Conservation (phyloP, 1,140 invertebrate genomes). For the Brachionus manjavacas region DNA sequence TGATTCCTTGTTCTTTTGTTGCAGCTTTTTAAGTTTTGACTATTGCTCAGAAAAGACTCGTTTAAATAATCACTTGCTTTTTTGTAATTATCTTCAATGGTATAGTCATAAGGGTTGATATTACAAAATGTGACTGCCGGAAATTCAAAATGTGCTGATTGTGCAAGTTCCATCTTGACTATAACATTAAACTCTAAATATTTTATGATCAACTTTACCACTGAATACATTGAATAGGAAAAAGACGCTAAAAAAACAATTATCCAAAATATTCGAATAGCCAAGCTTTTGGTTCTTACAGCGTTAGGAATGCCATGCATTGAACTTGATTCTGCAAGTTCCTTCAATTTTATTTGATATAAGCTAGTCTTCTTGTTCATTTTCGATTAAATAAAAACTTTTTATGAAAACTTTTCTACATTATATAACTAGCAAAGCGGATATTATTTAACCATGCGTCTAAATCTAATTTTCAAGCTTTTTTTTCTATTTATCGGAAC, state of each 20-base stretch:
- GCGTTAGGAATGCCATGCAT: conserved; percentile 2
- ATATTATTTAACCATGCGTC: no score
- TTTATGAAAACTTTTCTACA: no score
- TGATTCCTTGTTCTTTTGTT: background rate
- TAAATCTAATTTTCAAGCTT: no score
- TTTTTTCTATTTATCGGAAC: no score
- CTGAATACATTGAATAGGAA: background rate
- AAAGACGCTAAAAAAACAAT: background rate
- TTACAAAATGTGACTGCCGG: conserved; percentile 18
- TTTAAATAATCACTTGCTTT: background rate
- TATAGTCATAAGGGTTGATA: conserved; percentile 7
- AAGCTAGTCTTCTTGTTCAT: no score
- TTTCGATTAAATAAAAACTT: no score
- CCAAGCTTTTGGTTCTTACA: background rate
- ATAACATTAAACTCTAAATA: background rate
- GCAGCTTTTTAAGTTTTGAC: background rate
- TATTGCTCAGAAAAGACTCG: background rate
- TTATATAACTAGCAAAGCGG: no score
- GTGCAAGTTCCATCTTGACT: background rate
- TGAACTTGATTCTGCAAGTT: background rate
- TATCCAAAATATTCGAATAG: conserved; percentile 10
- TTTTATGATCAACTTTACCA: background rate
- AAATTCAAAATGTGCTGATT: background rate
- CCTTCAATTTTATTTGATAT: background rate
- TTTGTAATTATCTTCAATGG: background rate